phyloP scores from a whole-genome alignment of 2,797 vertebrate genomes.

The Kryptolebias ocellatus region DNA sequence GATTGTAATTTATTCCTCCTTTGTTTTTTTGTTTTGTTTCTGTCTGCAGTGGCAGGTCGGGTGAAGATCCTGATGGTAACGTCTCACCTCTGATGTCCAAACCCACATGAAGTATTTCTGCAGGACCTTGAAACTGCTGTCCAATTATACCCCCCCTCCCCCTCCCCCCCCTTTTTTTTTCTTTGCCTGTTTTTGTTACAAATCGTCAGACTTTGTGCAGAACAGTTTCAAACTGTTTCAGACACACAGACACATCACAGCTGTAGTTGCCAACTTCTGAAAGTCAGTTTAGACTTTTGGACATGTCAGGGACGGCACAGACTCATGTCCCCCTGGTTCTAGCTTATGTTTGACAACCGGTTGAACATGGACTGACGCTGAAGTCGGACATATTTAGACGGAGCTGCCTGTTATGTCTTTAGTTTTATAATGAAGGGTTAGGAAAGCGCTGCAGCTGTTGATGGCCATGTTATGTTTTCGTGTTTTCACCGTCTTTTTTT shows the following conservation, averaged over 20 bases:
- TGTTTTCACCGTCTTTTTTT: neutral
- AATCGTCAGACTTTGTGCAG: constrained; percentile 25
- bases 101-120: constrained; percentile 50
- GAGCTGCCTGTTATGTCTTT: constrained; percentile 17
- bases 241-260: constrained; percentile 43
- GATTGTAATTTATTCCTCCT: neutral
- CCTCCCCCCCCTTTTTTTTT: constrained; percentile 26
- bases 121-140: constrained; percentile 57
- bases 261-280: constrained; percentile 59
- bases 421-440: constrained; percentile 13
- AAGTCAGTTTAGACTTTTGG: constrained; percentile 31
- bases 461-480: constrained; percentile 6
- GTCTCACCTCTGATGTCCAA: constrained; percentile 32
- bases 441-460: constrained; percentile 10
- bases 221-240: constrained; percentile 28
- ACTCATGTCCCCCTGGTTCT: neutral
- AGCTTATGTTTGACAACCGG: constrained; percentile 8
- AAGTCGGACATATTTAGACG: neutral
- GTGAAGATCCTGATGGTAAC: constrained; percentile 57
- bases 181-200: constrained; percentile 38
- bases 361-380: constrained; percentile 1
- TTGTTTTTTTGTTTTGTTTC: constrained; percentile 1
- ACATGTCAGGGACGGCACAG: constrained; percentile 13
- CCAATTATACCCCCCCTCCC: constrained; percentile 10
- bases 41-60: constrained; percentile 83